Evolutionary conservation across 2,888 invertebrate species (phyloP).

Genomic region (Syrista parreyssii): DNA sequence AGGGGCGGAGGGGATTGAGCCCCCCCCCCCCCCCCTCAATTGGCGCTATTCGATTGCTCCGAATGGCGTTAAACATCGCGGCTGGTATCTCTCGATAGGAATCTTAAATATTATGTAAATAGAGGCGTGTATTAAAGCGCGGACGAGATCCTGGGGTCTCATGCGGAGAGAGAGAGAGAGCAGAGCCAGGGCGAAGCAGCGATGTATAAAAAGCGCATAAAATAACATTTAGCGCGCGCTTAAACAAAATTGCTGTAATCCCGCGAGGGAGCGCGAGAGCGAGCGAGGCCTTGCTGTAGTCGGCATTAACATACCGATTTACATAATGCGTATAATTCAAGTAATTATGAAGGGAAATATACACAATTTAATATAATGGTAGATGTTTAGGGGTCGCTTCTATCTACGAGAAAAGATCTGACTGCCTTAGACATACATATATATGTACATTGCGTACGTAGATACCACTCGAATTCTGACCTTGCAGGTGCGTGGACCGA

Average conservation of each 20-base stretch:
- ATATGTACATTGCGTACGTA: neutral
- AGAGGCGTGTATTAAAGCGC: slow-evolving; percentile 35
- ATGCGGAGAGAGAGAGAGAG: slow-evolving; percentile 17
- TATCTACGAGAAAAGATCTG: slow-evolving; percentile 49
- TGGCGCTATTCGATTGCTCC: slow-evolving; percentile 18
- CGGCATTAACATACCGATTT: slow-evolving; percentile 63
- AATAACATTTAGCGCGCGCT: slow-evolving; percentile 58
- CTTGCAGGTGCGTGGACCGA: slow-evolving; percentile 11
- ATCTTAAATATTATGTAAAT: slow-evolving; percentile 62
- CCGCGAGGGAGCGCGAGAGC: slow-evolving; percentile 25
- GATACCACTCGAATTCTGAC: neutral
- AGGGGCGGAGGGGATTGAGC: too few relatives aligned
- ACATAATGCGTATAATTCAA: slow-evolving; percentile 66
- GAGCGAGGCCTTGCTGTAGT: slow-evolving; percentile 18
- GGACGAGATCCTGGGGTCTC: slow-evolving; percentile 9
- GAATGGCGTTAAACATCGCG: slow-evolving; percentile 35
- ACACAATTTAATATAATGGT: slow-evolving; percentile 65
- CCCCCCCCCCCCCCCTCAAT: too few relatives aligned
- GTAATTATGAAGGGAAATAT: slow-evolving; percentile 65
- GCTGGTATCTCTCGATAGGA: slow-evolving; percentile 32
- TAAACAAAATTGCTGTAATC: slow-evolving; percentile 63
- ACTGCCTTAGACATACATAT: neutral
- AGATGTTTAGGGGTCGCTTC: slow-evolving; percentile 54
- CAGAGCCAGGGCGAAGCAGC: slow-evolving; percentile 34
- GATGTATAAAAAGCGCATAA: slow-evolving; percentile 51